Percentiles rank a stretch among this genome's conserved stretches.
Conservation (phyloP, 2,797 vertebrate species). For the Gobionotothen gibberifrons region DNA sequence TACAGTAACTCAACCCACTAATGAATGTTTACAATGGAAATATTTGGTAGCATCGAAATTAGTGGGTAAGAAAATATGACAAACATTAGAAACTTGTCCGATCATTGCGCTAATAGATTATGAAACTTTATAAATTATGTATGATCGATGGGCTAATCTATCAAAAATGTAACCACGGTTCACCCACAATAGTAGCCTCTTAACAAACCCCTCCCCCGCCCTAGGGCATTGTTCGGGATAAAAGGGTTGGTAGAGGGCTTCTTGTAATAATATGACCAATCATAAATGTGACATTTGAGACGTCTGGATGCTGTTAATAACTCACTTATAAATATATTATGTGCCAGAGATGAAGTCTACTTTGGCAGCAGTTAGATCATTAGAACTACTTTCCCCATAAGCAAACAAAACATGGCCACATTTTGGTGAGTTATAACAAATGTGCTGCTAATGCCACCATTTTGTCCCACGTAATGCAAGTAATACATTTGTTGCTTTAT, state of each 20-base stretch:
- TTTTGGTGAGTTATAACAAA: neutral
- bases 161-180: neutral
- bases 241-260: constrained; percentile 4
- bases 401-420: neutral
- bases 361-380: neutral
- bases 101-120: neutral
- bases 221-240: constrained; percentile 13
- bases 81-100: constrained; percentile 4
- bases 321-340: neutral
- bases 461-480: neutral
- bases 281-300: neutral
- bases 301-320: neutral
- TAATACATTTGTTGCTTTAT: no score
- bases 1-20: neutral
- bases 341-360: neutral
- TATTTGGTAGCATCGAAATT: constrained; percentile 5
- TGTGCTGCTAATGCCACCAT: no score
- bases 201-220: constrained; percentile 24
- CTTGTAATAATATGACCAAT: neutral
- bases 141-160: neutral
- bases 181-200: constrained; percentile 9
- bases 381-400: neutral
- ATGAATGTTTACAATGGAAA: constrained; percentile 7
- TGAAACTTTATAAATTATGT: neutral
- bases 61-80: constrained; percentile 1